A percentile compares a stretch with the other conserved stretches of the same genome.
Evolutionary conservation across 2,888 invertebrate genomes (phyloP).

Genomic region (Druceiella hillmani): DNA sequence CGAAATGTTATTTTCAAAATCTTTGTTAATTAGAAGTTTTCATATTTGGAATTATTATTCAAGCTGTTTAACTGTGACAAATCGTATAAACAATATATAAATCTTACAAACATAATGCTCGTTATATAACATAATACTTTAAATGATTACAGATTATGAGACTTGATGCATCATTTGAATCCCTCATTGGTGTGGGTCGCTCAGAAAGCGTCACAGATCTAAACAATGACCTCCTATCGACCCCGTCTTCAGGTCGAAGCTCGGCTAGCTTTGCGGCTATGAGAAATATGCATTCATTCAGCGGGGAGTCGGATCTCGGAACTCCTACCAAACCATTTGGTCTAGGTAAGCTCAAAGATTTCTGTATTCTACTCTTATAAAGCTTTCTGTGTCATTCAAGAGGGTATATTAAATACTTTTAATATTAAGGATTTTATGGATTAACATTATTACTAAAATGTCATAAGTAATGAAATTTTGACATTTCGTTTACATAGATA

Average conservation of each 20-base stretch:
- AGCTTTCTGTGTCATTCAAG: background rate
- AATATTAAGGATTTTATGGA: too few relatives aligned
- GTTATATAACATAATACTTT: constrained; percentile 2
- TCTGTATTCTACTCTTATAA: too few relatives aligned
- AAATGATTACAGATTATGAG: constrained; percentile 63
- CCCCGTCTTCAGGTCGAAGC: constrained; percentile 30
- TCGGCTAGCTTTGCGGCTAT: too few relatives aligned
- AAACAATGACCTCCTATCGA: constrained; percentile 54
- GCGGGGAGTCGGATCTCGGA: constrained; percentile 52
- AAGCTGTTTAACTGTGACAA: constrained; percentile 13
- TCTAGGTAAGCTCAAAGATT: constrained; percentile 59
- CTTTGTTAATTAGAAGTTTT: constrained; percentile 9
- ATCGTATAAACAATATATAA: constrained; percentile 1
- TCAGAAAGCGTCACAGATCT: constrained; percentile 83
- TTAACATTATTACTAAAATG: too few relatives aligned
- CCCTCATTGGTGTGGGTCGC: constrained; percentile 61
- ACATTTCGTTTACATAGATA: too few relatives aligned
- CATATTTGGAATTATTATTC: constrained; percentile 25
- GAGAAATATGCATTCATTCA: constrained; percentile 56
- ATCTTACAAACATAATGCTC: background rate
- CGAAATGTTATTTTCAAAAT: background rate
- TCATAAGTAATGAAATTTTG: too few relatives aligned
- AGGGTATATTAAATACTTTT: too few relatives aligned
- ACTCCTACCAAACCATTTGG: constrained; percentile 74
- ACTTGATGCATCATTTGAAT: constrained; percentile 75